Conservation (phyloP, 2,113 vertebrate species). For the Hippocampus zosterae region DNA sequence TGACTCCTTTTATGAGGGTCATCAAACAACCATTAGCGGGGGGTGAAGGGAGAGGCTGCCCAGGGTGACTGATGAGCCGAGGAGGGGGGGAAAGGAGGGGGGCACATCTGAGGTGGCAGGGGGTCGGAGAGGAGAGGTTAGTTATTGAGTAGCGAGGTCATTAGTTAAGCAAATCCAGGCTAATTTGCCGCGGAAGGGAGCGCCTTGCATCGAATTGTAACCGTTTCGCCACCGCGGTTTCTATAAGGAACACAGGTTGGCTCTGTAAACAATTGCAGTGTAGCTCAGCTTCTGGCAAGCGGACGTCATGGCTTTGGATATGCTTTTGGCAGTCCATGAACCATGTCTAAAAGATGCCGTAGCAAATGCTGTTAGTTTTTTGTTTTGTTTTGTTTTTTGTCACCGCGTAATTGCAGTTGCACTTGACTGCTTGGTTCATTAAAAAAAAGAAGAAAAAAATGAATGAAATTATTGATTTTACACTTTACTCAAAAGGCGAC, state of each 20-base stretch:
- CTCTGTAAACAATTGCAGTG: background rate
- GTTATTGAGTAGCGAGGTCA: slow-evolving; percentile 59
- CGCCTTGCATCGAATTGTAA: slow-evolving; percentile 10
- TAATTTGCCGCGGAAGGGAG: slow-evolving; percentile 35
- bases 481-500: too few relatives aligned
- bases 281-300: background rate
- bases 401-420: too few relatives aligned
- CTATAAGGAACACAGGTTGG: background rate
- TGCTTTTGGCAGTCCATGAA: background rate
- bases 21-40: slow-evolving; percentile 90
- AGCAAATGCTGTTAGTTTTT: too few relatives aligned
- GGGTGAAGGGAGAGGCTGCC: slow-evolving; percentile 72
- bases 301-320: background rate
- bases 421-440: too few relatives aligned
- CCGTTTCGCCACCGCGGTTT: background rate
- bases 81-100: slow-evolving; percentile 59
- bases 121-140: slow-evolving; percentile 13
- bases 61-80: slow-evolving; percentile 83
- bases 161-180: slow-evolving; percentile 52
- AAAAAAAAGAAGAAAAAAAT: too few relatives aligned
- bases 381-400: too few relatives aligned
- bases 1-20: slow-evolving; percentile 93
- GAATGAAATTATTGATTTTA: too few relatives aligned
- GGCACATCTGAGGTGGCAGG: slow-evolving; percentile 49
- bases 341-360: too few relatives aligned